Conservation (phyloP, 2,113 vertebrate genomes). For the Fregata magnificens region DNA sequence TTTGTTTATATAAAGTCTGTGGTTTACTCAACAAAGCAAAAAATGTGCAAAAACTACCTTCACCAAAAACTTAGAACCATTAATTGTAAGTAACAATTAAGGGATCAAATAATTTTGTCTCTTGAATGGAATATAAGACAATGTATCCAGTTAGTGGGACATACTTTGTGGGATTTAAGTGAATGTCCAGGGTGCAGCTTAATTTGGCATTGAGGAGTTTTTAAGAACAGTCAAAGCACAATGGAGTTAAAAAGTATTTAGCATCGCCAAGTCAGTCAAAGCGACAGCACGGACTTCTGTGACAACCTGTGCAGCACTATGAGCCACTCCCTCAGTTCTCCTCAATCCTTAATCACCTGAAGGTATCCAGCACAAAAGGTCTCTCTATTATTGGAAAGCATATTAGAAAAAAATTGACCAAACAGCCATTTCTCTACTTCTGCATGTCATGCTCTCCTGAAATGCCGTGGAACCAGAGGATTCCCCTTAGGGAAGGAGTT, state of each 20-base stretch:
- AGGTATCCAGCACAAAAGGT: neutral
- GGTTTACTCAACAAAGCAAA: neutral
- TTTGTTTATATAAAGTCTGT: neutral
- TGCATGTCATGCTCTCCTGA: neutral
- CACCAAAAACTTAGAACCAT: neutral
- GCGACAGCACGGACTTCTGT: neutral
- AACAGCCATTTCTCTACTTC: neutral
- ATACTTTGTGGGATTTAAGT: neutral
- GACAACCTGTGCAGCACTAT: neutral
- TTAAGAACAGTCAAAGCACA: neutral
- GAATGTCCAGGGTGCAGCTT: neutral
- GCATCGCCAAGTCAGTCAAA: neutral
- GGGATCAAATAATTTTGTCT: neutral
- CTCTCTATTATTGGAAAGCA: neutral
- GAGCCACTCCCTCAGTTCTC: neutral
- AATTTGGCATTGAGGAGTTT: neutral
- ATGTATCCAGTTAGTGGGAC: neutral
- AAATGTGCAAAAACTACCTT: neutral
- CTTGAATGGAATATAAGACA: neutral
- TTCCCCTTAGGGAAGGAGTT: neutral
- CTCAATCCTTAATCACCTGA: neutral
- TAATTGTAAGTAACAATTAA: neutral
- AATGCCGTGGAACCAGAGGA: neutral
- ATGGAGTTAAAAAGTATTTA: neutral
- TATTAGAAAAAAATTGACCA: neutral